Percentiles rank a stretch among this genome's conserved stretches.
Evolutionary conservation across 2,797 vertebrate genomes (phyloP).

Genomic region (Nasua narica): DNA sequence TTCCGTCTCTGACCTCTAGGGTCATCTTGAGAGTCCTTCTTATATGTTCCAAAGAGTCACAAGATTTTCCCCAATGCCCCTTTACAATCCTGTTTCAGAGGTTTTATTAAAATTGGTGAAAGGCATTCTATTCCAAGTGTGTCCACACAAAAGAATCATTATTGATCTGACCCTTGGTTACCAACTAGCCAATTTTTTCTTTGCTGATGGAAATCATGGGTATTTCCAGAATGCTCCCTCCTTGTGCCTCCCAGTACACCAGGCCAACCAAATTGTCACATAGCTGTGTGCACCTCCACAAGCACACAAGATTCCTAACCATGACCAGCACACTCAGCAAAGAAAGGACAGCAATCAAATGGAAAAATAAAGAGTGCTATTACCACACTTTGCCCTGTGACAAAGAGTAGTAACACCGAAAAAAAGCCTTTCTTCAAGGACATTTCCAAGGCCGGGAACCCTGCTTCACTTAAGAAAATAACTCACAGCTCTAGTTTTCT

Average conservation of each 20-base stretch:
- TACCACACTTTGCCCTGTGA: not conserved
- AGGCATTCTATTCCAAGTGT: constrained; percentile 55
- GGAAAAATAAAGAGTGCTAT: not conserved
- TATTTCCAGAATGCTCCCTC: constrained; percentile 17
- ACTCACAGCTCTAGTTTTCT: constrained; percentile 18
- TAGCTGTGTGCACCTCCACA: not conserved
- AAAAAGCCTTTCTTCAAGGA: not conserved
- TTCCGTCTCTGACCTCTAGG: not conserved
- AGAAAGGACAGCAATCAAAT: not conserved
- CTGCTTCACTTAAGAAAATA: constrained; percentile 18
- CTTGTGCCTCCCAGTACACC: not conserved
- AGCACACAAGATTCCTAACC: not conserved
- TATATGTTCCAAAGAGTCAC: not conserved
- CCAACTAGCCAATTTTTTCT: constrained; percentile 14
- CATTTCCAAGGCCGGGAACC: not conserved
- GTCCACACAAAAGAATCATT: constrained; percentile 65
- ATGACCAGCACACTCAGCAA: not conserved
- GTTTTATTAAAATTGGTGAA: constrained; percentile 72
- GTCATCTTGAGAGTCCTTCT: constrained; percentile 25
- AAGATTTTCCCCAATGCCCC: constrained; percentile 5
- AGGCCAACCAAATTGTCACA: not conserved
- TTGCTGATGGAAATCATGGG: constrained; percentile 54
- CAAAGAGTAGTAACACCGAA: not conserved
- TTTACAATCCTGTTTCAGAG: constrained; percentile 1
- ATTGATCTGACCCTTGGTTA: constrained; percentile 42